Conservation (phyloP, 2,113 vertebrate genomes). For the Prionailurus viverrinus region DNA sequence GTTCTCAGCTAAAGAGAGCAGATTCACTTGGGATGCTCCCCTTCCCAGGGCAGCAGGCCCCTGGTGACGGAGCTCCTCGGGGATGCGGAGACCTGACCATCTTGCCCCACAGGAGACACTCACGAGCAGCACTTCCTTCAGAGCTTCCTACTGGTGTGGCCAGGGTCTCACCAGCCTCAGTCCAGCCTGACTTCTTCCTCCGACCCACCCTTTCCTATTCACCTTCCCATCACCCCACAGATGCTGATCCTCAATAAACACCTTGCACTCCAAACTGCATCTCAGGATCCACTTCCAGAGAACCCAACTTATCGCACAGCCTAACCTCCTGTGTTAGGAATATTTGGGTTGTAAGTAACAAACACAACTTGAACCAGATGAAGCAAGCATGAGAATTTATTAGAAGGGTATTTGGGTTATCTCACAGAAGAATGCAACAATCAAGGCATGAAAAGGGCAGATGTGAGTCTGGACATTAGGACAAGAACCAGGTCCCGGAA, state of each 20-base stretch:
- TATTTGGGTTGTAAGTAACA: background rate
- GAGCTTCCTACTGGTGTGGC: no score
- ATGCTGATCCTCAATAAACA: background rate
- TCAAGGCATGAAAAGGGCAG: background rate
- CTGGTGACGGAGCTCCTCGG: background rate
- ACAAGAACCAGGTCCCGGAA: background rate
- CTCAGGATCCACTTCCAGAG: background rate
- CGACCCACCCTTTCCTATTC: background rate
- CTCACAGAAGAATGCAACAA: background rate
- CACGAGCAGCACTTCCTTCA: background rate
- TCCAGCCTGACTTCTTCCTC: background rate
- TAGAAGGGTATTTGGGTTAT: background rate
- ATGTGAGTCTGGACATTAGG: background rate
- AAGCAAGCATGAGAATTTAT: constrained; percentile 60
- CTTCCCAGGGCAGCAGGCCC: background rate
- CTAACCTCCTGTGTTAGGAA: background rate
- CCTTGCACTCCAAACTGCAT: background rate
- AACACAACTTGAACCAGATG: background rate
- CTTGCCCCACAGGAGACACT: background rate
- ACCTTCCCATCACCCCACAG: background rate
- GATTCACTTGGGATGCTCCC: background rate
- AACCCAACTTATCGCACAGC: background rate
- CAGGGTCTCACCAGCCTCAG: background rate
- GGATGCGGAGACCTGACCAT: background rate
- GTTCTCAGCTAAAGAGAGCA: background rate